Percentiles rank a stretch among this genome's conserved stretches.
Evolutionary conservation across 2,797 vertebrate species (phyloP).

Genomic region (Jordanella pulchra): DNA sequence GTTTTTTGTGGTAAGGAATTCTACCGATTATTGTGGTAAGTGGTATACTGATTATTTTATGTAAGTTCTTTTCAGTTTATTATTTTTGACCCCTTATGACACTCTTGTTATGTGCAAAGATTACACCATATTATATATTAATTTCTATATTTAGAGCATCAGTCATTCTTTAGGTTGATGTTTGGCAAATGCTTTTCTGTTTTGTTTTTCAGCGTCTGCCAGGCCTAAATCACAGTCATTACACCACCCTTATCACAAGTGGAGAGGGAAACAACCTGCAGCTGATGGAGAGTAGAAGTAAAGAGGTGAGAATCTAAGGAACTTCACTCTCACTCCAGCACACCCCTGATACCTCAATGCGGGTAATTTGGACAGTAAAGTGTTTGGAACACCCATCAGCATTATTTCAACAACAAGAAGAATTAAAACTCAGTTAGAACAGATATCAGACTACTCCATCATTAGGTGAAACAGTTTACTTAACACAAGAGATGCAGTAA

Average conservation of each 20-base stretch:
- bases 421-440: background rate
- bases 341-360: slow-evolving; percentile 25
- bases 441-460: background rate
- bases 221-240: slow-evolving; percentile 47
- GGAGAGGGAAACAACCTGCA: slow-evolving; percentile 47
- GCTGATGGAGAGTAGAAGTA: slow-evolving; percentile 18
- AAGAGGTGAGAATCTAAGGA: slow-evolving; percentile 17
- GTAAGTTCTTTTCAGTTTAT: background rate
- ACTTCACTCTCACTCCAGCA: slow-evolving; percentile 13
- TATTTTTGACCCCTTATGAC: background rate
- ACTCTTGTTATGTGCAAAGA: background rate
- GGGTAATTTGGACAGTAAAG: slow-evolving; percentile 27
- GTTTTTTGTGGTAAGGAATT: background rate
- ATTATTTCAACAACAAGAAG: slow-evolving; percentile 25
- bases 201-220: slow-evolving; percentile 19
- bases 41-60: background rate
- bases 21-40: too few species aligned
- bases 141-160: background rate
- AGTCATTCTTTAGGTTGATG: background rate
- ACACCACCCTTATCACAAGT: slow-evolving; percentile 33
- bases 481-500: background rate
- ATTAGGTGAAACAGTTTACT: background rate
- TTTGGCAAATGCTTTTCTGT: background rate
- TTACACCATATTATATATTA: background rate
- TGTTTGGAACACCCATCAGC: slow-evolving; percentile 19